phyloP scores from a whole-genome alignment of 2,113 vertebrate genomes.

The Aegotheles bennettii region DNA sequence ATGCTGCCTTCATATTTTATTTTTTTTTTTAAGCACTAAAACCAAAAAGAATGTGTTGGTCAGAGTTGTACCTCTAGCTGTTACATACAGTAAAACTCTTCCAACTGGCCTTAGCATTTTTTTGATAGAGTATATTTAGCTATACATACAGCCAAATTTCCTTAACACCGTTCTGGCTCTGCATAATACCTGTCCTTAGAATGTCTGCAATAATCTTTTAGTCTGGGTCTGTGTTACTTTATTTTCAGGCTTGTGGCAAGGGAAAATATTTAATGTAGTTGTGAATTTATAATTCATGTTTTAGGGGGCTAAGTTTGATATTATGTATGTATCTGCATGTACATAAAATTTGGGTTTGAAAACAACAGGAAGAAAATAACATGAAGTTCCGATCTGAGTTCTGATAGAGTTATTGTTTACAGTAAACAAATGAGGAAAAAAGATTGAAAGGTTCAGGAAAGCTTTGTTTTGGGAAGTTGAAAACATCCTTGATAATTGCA shows the following conservation, averaged over 20 bases:
- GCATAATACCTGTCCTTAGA: background rate
- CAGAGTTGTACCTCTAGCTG: background rate
- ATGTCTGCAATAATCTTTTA: background rate
- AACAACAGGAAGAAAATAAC: background rate
- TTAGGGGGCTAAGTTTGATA: background rate
- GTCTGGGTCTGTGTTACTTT: background rate
- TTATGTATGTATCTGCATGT: background rate
- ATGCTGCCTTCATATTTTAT: background rate
- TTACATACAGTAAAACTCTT: background rate
- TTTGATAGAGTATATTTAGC: background rate
- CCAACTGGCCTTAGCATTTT: background rate
- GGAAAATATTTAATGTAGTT: background rate
- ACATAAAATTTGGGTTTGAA: background rate
- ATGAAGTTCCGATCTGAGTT: background rate
- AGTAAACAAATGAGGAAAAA: background rate
- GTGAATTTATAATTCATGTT: background rate
- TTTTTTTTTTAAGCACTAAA: background rate
- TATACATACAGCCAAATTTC: background rate
- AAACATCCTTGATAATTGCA: background rate
- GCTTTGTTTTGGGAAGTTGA: background rate
- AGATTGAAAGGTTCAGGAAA: background rate
- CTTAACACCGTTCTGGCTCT: background rate
- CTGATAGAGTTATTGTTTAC: background rate
- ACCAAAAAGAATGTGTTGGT: background rate
- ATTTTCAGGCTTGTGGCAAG: background rate